These are phyloP conservation scores for Oikopleura vanhoeffeni DNA, from an alignment of 23 tunicate species.

Conservation along the genomic window DNA sequence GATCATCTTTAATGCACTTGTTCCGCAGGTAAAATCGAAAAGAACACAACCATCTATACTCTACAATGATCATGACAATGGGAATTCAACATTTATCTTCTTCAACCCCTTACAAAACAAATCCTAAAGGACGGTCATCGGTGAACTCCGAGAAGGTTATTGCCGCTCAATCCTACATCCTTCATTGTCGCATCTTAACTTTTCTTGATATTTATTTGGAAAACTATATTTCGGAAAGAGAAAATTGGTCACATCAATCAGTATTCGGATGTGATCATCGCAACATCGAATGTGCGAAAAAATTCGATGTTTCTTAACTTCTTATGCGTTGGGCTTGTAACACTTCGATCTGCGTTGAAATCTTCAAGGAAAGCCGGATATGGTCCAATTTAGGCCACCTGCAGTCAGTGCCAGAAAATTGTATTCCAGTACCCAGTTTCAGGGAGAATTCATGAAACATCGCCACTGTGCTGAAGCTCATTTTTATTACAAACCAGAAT, in stretches of 20 bases:
- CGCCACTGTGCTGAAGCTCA: background rate
- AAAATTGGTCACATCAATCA: background rate
- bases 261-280: background rate
- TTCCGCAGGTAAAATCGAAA: constrained; percentile 16
- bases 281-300: background rate
- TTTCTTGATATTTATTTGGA: background rate
- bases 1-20: constrained; percentile 22
- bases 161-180: no score
- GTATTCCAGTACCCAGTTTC: background rate
- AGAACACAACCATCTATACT: constrained; percentile 12
- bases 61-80: background rate
- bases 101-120: background rate
- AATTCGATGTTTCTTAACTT: background rate
- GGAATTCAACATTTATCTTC: background rate
- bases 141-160: no score
- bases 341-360: background rate
- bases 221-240: background rate
- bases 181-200: background rate
- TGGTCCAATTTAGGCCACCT: background rate
- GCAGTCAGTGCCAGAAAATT: background rate
- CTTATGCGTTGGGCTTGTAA: background rate
- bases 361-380: background rate
- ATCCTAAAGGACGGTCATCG: background rate
- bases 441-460: background rate
- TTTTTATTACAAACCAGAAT: background rate